Conservation (phyloP, 2,113 vertebrate genomes). For the Onychostoma macrolepis region DNA sequence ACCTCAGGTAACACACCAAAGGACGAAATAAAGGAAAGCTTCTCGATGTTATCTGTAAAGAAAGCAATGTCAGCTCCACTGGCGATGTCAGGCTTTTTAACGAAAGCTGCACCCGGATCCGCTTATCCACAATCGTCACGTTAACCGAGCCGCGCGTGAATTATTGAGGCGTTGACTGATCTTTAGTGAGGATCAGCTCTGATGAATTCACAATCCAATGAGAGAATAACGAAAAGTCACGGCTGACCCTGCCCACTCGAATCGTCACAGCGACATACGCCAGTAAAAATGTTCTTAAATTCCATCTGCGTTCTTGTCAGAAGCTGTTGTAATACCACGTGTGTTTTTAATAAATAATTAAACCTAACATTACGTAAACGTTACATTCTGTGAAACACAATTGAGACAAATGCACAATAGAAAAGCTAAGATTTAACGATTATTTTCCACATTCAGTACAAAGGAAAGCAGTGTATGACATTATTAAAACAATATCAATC, state of each 20-base stretch:
- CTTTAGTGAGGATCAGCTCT: background rate
- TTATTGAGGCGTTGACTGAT: background rate
- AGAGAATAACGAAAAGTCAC: background rate
- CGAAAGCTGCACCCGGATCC: background rate
- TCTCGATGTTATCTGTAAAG: background rate
- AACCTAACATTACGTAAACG: background rate
- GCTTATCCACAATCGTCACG: background rate
- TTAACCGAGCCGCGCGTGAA: background rate
- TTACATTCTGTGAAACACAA: background rate
- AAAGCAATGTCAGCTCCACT: background rate
- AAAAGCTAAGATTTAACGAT: background rate
- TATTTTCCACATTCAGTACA: background rate
- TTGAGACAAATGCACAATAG: background rate
- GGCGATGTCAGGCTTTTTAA: background rate
- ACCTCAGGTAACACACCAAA: constrained; percentile 24
- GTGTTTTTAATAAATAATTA: background rate
- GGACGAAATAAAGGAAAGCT: constrained; percentile 1
- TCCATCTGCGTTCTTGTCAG: too few species aligned
- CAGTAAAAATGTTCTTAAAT: background rate
- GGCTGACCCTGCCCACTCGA: background rate
- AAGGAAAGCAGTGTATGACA: background rate
- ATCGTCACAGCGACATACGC: background rate
- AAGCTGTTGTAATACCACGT: background rate
- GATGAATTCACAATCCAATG: background rate
- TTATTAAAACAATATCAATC: background rate